Evolutionary conservation across 2,888 invertebrate species (phyloP).

Genomic region (Dilophus febrilis): DNA sequence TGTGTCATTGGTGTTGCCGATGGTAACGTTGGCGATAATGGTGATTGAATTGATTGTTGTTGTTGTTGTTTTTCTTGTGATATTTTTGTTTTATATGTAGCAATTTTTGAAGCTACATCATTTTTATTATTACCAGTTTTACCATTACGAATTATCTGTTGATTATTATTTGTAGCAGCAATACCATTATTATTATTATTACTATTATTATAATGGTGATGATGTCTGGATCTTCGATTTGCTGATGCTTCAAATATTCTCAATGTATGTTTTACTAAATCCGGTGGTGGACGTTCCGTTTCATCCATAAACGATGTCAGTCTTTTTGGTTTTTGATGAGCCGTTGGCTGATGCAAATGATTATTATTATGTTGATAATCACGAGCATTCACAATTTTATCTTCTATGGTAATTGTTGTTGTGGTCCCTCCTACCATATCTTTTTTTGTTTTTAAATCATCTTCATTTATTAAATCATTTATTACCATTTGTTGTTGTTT

Average conservation of each 20-base stretch:
- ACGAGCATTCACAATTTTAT: slow-evolving; percentile 28
- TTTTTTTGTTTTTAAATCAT: not conserved
- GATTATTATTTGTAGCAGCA: slow-evolving; percentile 31
- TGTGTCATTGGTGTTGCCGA: slow-evolving; percentile 31
- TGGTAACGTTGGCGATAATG: slow-evolving; percentile 33
- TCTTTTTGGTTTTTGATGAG: slow-evolving; percentile 34
- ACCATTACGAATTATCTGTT: slow-evolving; percentile 23
- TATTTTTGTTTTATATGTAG: slow-evolving; percentile 43
- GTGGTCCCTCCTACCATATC: too few species aligned
- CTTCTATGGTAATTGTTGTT: slow-evolving; percentile 14
- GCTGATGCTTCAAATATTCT: slow-evolving; percentile 64
- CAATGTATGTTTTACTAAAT: slow-evolving; percentile 73
- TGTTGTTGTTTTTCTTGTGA: slow-evolving; percentile 34
- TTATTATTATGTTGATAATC: too few species aligned
- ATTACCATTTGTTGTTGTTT: not conserved
- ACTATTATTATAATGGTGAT: slow-evolving; percentile 25
- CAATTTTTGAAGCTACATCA: slow-evolving; percentile 47
- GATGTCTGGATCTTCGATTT: slow-evolving; percentile 34
- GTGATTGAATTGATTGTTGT: slow-evolving; percentile 30
- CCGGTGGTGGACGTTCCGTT: slow-evolving; percentile 70
- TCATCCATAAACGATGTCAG: slow-evolving; percentile 48
- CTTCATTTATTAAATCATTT: not conserved
- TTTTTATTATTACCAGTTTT: slow-evolving; percentile 18
- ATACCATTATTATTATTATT: slow-evolving; percentile 9
- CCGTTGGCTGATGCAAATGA: slow-evolving; percentile 27